Percentiles rank a stretch among this genome's conserved stretches.
Conservation (phyloP, 1,140 invertebrate genomes). For the Drosophila eugracilis region DNA sequence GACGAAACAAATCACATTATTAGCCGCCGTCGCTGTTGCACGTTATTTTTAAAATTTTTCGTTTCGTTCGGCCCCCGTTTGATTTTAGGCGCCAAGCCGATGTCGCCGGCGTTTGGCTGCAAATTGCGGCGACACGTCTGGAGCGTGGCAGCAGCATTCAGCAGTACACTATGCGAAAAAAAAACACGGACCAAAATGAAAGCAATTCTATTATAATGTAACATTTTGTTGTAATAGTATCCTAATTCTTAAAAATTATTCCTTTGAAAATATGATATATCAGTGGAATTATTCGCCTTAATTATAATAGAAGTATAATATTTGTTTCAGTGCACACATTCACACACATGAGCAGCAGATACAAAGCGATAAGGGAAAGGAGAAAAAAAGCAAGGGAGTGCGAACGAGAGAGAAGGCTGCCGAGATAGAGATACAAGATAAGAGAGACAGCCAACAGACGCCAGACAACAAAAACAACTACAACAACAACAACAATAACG, state of each 20-base stretch:
- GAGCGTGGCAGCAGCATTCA: slow-evolving; percentile 65
- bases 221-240: too few species aligned
- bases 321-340: slow-evolving; percentile 23
- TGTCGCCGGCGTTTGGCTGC: slow-evolving; percentile 73
- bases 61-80: slow-evolving; percentile 66
- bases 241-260: too few species aligned
- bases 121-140: slow-evolving; percentile 84
- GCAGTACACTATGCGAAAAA: slow-evolving; percentile 8
- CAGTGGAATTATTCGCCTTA: too few species aligned
- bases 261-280: too few species aligned
- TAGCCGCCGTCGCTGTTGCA: slow-evolving; percentile 64
- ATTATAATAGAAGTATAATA: too few species aligned
- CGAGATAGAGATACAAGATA: slow-evolving; percentile 68
- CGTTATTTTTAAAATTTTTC: slow-evolving; percentile 71
- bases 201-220: too few species aligned
- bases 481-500: slow-evolving; percentile 23
- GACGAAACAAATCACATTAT: slow-evolving; percentile 74
- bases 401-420: slow-evolving; percentile 36
- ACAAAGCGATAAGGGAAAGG: slow-evolving; percentile 47
- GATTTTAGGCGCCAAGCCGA: slow-evolving; percentile 79
- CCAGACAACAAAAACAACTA: slow-evolving; percentile 44
- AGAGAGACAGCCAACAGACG: slow-evolving; percentile 74
- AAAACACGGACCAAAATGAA: too few species aligned
- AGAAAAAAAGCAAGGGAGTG: slow-evolving; percentile 25
- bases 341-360: slow-evolving; percentile 44